A percentile compares a stretch with the other conserved stretches of the same genome.
Evolutionary conservation across 2,113 vertebrate species (phyloP).

Genomic region (Hoplias malabaricus): DNA sequence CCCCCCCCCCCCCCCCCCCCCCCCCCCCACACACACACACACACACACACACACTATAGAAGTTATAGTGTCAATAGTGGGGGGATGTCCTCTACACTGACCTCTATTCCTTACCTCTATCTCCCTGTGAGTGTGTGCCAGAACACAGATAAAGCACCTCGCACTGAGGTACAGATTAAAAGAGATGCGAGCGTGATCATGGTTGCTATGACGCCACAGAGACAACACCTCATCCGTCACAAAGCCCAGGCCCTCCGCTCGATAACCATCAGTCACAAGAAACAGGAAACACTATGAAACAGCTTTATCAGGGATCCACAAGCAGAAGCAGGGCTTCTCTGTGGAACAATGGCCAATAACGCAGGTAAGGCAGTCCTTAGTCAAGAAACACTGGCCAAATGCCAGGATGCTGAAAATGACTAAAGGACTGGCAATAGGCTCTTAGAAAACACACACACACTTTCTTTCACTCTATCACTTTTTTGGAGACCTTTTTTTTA

Average conservation of each 20-base stretch:
- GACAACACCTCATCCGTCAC: slow-evolving; percentile 33
- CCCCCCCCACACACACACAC: not conserved
- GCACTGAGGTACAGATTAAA: slow-evolving; percentile 31
- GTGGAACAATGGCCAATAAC: slow-evolving; percentile 2
- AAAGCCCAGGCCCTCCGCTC: not conserved
- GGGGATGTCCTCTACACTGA: slow-evolving; percentile 25
- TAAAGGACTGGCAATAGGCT: too few species aligned
- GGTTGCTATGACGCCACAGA: slow-evolving; percentile 1
- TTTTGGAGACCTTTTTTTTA: too few species aligned
- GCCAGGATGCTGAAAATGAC: too few species aligned
- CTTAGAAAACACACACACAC: too few species aligned
- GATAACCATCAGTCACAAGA: slow-evolving; percentile 31
- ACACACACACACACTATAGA: not conserved
- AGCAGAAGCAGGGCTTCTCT: not conserved
- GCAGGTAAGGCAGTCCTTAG: not conserved
- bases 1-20: too few species aligned
- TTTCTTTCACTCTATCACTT: too few species aligned
- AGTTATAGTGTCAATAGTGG: not conserved
- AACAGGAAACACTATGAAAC: slow-evolving; percentile 9
- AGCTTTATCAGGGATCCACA: not conserved
- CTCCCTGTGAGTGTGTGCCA: slow-evolving; percentile 11
- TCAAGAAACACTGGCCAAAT: not conserved
- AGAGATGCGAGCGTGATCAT: slow-evolving; percentile 35
- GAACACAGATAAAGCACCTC: slow-evolving; percentile 26
- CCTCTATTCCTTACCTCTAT: slow-evolving; percentile 23